Percentiles rank a stretch among this genome's conserved stretches.
Conservation (phyloP, 2,888 invertebrate genomes). For the Lasioglossum lativentre region DNA sequence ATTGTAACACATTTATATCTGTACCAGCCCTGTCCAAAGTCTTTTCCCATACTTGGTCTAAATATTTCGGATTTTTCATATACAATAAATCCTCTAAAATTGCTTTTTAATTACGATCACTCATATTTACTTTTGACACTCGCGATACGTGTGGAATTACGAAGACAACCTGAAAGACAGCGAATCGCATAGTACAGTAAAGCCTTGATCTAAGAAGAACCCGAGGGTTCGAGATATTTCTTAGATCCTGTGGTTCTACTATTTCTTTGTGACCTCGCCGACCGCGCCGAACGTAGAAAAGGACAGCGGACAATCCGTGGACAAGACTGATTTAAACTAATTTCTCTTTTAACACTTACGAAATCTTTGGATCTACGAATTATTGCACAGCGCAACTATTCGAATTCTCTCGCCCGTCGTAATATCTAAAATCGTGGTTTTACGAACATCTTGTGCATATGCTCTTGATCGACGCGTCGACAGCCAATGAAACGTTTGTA, state of each 20-base stretch:
- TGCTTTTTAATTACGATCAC: background rate
- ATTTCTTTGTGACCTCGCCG: too few relatives aligned
- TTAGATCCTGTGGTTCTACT: too few relatives aligned
- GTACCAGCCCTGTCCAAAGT: conserved; percentile 11
- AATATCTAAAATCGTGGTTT: conserved; percentile 39
- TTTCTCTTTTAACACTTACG: conserved; percentile 14
- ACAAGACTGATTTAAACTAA: conserved; percentile 19
- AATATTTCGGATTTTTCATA: background rate
- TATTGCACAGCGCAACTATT: conserved; percentile 37
- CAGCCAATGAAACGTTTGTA: background rate
- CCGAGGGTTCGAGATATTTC: too few relatives aligned
- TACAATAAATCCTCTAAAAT: conserved; percentile 2
- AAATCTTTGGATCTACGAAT: conserved; percentile 32
- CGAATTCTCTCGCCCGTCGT: conserved; percentile 9
- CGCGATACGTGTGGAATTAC: background rate
- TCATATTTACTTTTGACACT: background rate
- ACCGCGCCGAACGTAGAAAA: too few relatives aligned
- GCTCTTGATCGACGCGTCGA: conserved; percentile 19
- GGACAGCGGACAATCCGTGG: background rate
- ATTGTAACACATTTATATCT: conserved; percentile 15
- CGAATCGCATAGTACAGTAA: background rate
- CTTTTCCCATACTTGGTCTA: background rate
- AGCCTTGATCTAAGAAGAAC: too few relatives aligned
- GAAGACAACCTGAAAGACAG: background rate
- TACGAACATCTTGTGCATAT: conserved; percentile 33